Evolutionary conservation across 2,888 invertebrate genomes (phyloP).

Genomic region (Protophormia terraenovae): DNA sequence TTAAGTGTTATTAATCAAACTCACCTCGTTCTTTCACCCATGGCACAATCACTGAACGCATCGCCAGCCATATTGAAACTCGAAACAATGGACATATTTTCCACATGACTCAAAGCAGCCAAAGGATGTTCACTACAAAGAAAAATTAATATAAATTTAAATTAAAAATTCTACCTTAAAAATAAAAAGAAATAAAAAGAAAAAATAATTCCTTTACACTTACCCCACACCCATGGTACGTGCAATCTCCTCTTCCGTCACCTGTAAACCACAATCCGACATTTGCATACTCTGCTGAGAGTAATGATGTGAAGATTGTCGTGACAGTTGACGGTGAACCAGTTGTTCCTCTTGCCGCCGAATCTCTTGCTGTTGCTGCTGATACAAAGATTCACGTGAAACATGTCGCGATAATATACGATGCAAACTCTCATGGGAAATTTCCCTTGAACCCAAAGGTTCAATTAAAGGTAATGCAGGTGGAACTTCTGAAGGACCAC

Average conservation of each 20-base stretch:
- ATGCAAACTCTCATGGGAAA: conserved; percentile 91
- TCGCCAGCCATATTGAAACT: conserved; percentile 85
- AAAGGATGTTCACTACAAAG: conserved; percentile 89
- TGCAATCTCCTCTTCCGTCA: conserved; percentile 96
- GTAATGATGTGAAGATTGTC: conserved; percentile 85
- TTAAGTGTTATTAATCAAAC: too few relatives aligned
- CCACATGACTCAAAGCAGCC: conserved; percentile 94
- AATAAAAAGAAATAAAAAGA: conserved; percentile 25
- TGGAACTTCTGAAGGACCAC: conserved; percentile 91
- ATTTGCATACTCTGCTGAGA: conserved; percentile 85
- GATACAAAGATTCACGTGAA: conserved; percentile 87
- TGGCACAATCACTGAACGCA: conserved; percentile 81
- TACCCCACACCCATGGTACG: conserved; percentile 89
- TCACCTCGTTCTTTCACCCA: conserved; percentile 81
- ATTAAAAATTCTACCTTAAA: neutral
- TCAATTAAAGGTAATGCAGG: conserved; percentile 90
- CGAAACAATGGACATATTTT: conserved; percentile 91
- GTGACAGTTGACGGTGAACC: conserved; percentile 70
- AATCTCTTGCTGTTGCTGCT: conserved; percentile 77
- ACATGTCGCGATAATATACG: conserved; percentile 80
- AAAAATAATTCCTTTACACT: conserved; percentile 50
- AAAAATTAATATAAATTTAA: neutral
- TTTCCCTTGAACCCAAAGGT: conserved; percentile 90
- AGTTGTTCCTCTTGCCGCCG: conserved; percentile 85
- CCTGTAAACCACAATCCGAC: conserved; percentile 93